Evolutionary conservation across 2,888 invertebrate genomes (phyloP), one percentile per base, ranked within the genome.

Genomic region (Diplolepis rosae): DNA sequence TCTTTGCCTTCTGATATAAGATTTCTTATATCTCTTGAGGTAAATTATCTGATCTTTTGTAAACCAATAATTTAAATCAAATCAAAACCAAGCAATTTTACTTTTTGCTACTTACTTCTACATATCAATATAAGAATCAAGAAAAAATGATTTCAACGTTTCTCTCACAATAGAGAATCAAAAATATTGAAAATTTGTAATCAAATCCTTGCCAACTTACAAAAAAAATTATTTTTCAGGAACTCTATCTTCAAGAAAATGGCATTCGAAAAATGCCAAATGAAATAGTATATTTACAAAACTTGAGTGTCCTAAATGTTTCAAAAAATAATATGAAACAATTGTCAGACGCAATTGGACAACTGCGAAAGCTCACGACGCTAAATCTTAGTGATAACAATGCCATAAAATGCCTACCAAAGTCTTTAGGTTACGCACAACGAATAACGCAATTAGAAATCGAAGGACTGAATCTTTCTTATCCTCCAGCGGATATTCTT

Each of bases 191-290:
- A 56, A 28, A 13, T 65, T 6, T 61, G 22, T 32, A 18, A 22
- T 4, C 11, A 15, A 11, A 18, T 24, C 15, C 6, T 66, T 27
- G 4, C 9, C n/a, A 54, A 22, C 28, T 32, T 35, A 51, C 0
- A 24, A 7, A 42, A 45, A 61, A 24, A 61, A 42, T 30, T 27
- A 68, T 45, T 74, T 79, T 89, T 4, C 83, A 93, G 93, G 94
- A 95, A 87, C 89, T 96, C 72, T 92, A 95, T 89, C 81, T 95
- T 76, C 93, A 93, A 84, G 90, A 93, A 83, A 96, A 96, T 90
- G 90, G 90, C 74, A 87, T 96, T 71, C 92, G 92, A 84, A 89
- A 89, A 80, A 89, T 96, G 85, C 95, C 96, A 75, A 91, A 92
- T 72, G 91, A 91, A 76, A 91, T 96, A 83, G 91, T 93, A 79